These are phyloP conservation scores for Lamprotornis superbus DNA, from an alignment of 2,113 vertebrate species.

Conservation along the genomic window DNA sequence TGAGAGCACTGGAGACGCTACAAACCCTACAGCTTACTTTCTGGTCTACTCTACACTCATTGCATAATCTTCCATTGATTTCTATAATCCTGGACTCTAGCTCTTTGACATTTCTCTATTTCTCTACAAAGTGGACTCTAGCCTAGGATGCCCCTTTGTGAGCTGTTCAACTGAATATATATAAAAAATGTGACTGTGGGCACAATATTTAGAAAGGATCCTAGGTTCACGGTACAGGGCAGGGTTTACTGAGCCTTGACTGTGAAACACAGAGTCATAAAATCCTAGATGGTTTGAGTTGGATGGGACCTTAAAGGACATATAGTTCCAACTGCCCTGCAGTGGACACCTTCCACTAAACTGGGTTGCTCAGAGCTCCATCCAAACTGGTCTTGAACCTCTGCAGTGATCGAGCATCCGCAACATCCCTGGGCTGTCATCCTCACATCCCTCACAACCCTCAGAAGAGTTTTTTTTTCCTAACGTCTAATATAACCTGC, in stretches of 20 bases:
- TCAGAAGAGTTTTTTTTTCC: too few species aligned
- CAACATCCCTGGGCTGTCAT: not conserved
- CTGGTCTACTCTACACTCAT: too few species aligned
- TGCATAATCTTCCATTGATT: rapidly evolving
- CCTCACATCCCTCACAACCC: too few species aligned
- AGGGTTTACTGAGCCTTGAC: not conserved
- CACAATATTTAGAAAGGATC: rapidly evolving
- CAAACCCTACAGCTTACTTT: not conserved
- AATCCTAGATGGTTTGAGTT: not conserved
- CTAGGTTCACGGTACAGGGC: rapidly evolving
- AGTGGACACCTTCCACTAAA: not conserved
- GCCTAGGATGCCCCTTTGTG: not conserved
- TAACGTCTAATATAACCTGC: not conserved
- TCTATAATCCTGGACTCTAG: too few species aligned
- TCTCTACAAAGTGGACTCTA: rapidly evolving
- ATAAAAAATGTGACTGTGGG: rapidly evolving
- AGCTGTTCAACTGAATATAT: not conserved
- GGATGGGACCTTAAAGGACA: not conserved
- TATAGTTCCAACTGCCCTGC: rapidly evolving
- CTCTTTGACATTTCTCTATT: rapidly evolving
- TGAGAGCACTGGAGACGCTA: rapidly evolving
- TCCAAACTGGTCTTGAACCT: not conserved
- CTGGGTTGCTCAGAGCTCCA: not conserved
- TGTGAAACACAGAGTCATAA: not conserved
- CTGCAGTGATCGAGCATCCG: rapidly evolving